Conservation (phyloP, 2,113 vertebrate species). For the Protobothrops mucrosquamatus region DNA sequence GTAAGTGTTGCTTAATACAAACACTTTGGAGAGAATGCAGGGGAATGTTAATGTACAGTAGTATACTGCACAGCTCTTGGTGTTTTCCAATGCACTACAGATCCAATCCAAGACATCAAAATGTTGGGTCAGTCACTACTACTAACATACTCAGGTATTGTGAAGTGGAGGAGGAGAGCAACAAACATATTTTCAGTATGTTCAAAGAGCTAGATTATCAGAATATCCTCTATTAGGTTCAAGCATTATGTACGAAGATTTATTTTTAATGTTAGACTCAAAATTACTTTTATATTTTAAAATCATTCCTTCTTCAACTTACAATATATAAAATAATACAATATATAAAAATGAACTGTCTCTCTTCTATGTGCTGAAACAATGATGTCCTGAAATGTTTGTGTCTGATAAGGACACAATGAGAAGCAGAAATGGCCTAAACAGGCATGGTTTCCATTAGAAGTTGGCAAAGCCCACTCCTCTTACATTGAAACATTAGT, state of each 20-base stretch:
- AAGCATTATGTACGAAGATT: background rate
- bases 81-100: conserved; percentile 23
- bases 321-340: too few species aligned
- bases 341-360: conserved; percentile 33
- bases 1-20: conserved; percentile 35
- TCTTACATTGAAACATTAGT: conserved; percentile 38
- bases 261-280: background rate
- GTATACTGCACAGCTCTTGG: conserved; percentile 27
- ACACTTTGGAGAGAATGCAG: conserved; percentile 27
- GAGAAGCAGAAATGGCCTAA: conserved; percentile 26
- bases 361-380: background rate
- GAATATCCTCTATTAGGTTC: background rate
- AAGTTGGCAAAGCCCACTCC: conserved; percentile 33
- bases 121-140: background rate
- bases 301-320: background rate
- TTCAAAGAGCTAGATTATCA: background rate
- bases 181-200: background rate
- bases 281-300: background rate
- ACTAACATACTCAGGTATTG: background rate
- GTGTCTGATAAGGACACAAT: conserved; percentile 9
- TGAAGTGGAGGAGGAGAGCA: background rate
- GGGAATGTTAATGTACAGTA: conserved; percentile 30
- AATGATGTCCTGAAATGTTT: background rate
- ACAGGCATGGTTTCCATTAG: conserved; percentile 24
- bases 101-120: conserved; percentile 15